These are phyloP conservation scores for Sitodiplosis mosellana DNA, from an alignment of 1,140 invertebrate genomes.

Conservation along the genomic window DNA sequence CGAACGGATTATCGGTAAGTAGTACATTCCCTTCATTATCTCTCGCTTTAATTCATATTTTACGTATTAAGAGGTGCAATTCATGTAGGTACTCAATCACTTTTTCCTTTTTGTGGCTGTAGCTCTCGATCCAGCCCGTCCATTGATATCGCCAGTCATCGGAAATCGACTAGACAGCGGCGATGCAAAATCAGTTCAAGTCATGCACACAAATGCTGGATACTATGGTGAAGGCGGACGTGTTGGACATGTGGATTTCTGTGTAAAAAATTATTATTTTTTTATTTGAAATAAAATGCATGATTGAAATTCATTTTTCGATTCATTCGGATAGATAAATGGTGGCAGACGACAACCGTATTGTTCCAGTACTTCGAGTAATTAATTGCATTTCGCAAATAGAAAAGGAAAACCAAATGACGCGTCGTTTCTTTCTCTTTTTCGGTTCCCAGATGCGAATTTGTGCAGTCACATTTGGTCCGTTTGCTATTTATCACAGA, in stretches of 20 bases:
- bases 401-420: too few relatives aligned
- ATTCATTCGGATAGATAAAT: too few relatives aligned
- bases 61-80: neutral
- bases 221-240: slow-evolving; percentile 48
- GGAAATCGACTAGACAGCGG: slow-evolving; percentile 42
- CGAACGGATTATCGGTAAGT: slow-evolving; percentile 35
- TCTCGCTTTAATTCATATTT: neutral
- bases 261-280: too few relatives aligned
- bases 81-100: neutral
- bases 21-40: too few relatives aligned
- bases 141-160: slow-evolving; percentile 38
- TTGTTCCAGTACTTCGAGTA: slow-evolving; percentile 44
- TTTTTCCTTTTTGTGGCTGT: neutral
- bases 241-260: slow-evolving; percentile 53
- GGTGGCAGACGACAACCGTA: slow-evolving; percentile 52
- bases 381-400: neutral
- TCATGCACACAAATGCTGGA: slow-evolving; percentile 56
- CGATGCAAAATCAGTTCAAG: slow-evolving; percentile 49
- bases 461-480: slow-evolving; percentile 34
- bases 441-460: slow-evolving; percentile 22
- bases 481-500: slow-evolving; percentile 34
- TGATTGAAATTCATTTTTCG: too few relatives aligned
- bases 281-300: too few relatives aligned
- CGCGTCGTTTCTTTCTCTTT: too few relatives aligned
- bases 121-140: slow-evolving; percentile 54